Evolutionary conservation across 2,888 invertebrate species (phyloP), one percentile per base, ranked within the genome.

Genomic region (Panorpa germanica): DNA sequence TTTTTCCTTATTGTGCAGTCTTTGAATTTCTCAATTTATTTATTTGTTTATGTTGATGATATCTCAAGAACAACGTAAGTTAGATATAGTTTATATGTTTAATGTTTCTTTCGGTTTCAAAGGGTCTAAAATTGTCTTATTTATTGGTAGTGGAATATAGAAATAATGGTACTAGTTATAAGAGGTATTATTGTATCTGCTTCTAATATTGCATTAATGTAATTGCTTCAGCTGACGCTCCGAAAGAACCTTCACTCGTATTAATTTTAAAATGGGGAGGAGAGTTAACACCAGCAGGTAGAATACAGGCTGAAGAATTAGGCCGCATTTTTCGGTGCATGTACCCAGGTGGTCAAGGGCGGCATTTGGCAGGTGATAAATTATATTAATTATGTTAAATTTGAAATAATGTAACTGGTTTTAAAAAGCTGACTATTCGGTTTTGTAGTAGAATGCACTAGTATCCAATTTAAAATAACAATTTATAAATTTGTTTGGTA

Each of bases 231-330:
- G 63, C 65, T 73, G 85, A 90, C 53, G 70, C 70, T 35, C 77
- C 81, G 3, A 76, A 81, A 22, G 90, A 91, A 43, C 93, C 96
- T 0, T 93, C 93, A 0, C 60, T 99, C 35, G 85, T 98, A 31
- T 60, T 99, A 40, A 96, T 99, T 38, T 62, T 98, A 37, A 99
- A 99, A 60, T 99, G 98, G 98, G 98, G 98, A 37, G 98, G 98
- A 25, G 98, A 98, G 59, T 59, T 98, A 47, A 99, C 98, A 5
- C 93, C 95, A 1, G 95, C 95, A 3, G 98, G 98, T 3, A 72
- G 91, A 39, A 83, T 90, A 34, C 95, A 96, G 59, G 95, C 96
- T 1, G 95, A 96, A 59, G 91, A 95, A 56, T 57, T 96, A 40
- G 98, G 98, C 24, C 70, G 93, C 42, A 91, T 96, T 51, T 98